Evolutionary conservation across 1,140 invertebrate species (phyloP).

Genomic region (Globodera ellingtonae): DNA sequence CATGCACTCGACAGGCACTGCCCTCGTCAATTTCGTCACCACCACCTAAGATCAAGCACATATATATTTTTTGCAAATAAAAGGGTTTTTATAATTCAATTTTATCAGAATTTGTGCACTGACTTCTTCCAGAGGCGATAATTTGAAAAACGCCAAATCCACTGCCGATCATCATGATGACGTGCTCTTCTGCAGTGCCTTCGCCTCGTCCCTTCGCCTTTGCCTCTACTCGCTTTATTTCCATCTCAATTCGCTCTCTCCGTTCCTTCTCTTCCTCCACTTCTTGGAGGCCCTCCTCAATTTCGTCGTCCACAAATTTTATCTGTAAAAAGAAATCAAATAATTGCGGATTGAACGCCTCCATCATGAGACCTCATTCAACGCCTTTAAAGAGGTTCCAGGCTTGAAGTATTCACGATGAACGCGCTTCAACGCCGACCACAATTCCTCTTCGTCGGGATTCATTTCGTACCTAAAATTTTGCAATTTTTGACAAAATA

Average conservation of each 20-base stretch:
- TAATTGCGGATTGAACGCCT: not conserved
- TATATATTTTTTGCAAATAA: not conserved
- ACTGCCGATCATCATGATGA: slow-evolving; percentile 61
- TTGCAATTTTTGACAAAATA: not conserved
- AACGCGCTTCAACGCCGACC: slow-evolving; percentile 54
- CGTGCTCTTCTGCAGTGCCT: slow-evolving; percentile 29
- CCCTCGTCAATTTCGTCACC: slow-evolving; percentile 48
- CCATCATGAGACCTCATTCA: slow-evolving; percentile 50
- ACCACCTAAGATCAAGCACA: slow-evolving; percentile 34
- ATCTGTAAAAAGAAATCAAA: slow-evolving; percentile 44
- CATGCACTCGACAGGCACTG: slow-evolving; percentile 56
- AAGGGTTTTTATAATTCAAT: not conserved
- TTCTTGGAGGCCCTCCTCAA: slow-evolving; percentile 55
- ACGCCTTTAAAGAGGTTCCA: slow-evolving; percentile 44
- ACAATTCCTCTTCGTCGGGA: slow-evolving; percentile 56
- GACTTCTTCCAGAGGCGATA: slow-evolving; percentile 39
- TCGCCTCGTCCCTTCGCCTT: slow-evolving; percentile 32
- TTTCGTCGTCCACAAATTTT: slow-evolving; percentile 52
- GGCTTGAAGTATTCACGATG: slow-evolving; percentile 52
- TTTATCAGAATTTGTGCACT: not conserved
- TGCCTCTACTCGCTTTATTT: slow-evolving; percentile 30
- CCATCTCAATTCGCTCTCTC: slow-evolving; percentile 47
- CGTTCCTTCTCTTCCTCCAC: slow-evolving; percentile 56
- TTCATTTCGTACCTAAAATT: slow-evolving; percentile 58
- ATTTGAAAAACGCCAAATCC: slow-evolving; percentile 62